A percentile compares a stretch with the other conserved stretches of the same genome.
Conservation (phyloP, 1,140 invertebrate genomes). For the Euwallacea similis region DNA sequence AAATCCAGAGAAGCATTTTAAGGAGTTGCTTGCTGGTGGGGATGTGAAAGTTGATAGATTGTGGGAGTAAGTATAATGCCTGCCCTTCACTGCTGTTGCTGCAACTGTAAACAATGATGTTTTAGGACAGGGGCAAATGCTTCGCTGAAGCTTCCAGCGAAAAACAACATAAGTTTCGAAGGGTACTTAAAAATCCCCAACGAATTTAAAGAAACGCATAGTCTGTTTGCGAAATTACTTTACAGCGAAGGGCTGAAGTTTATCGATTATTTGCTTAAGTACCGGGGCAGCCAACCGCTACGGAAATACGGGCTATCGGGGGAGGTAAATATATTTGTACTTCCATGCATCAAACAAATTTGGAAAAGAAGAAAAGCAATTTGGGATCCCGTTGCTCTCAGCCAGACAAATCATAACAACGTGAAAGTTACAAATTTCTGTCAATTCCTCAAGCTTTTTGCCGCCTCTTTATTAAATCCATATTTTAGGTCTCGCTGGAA, state of each 20-base stretch:
- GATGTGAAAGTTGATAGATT: slow-evolving; percentile 58
- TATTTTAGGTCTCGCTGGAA: slow-evolving; percentile 36
- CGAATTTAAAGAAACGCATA: slow-evolving; percentile 63
- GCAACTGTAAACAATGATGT: slow-evolving; percentile 14
- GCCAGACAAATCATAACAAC: slow-evolving; percentile 12
- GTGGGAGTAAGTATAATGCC: slow-evolving; percentile 54
- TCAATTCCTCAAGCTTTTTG: slow-evolving; percentile 13
- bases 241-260: slow-evolving; percentile 45
- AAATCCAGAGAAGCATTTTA: slow-evolving; percentile 57
- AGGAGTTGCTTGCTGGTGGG: slow-evolving; percentile 57
- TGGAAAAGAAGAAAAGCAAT: background rate
- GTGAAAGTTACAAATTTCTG: slow-evolving; percentile 15
- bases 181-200: slow-evolving; percentile 61
- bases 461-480: slow-evolving; percentile 22
- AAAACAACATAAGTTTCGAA: slow-evolving; percentile 57
- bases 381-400: background rate
- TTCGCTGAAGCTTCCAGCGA: slow-evolving; percentile 56
- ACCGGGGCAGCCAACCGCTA: slow-evolving; percentile 39
- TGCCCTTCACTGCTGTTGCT: no score
- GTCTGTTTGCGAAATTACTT: slow-evolving; percentile 57
- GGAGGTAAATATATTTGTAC: slow-evolving; percentile 40
- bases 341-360: slow-evolving; percentile 7
- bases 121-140: slow-evolving; percentile 60
- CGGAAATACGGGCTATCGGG: slow-evolving; percentile 44
- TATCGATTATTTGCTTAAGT: slow-evolving; percentile 47